Conservation (phyloP, 2,888 invertebrate genomes). For the Drosophila percnosoma region DNA sequence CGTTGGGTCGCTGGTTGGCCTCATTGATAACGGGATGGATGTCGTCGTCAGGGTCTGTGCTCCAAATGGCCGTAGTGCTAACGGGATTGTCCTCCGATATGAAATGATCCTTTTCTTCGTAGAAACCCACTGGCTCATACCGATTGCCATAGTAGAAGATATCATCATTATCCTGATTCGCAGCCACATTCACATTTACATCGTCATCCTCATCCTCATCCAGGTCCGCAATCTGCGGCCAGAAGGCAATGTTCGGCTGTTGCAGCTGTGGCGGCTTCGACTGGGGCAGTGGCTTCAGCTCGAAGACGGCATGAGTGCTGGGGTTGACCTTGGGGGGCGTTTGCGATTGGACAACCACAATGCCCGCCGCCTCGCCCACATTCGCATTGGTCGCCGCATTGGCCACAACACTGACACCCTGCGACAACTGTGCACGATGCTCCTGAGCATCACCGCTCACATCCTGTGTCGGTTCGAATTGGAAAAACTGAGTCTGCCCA, state of each 20-base stretch:
- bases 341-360: conserved; percentile 72
- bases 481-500: not conserved
- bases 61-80: conserved; percentile 69
- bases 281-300: conserved; percentile 67
- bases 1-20: conserved; percentile 34
- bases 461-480: not conserved
- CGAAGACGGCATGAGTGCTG: conserved; percentile 80
- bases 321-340: conserved; percentile 80
- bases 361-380: conserved; percentile 63
- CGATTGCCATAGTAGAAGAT: conserved; percentile 43
- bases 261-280: conserved; percentile 12
- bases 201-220: conserved; percentile 20
- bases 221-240: conserved; percentile 27
- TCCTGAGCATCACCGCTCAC: not conserved
- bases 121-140: conserved; percentile 39
- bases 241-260: conserved; percentile 15
- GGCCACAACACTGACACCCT: conserved; percentile 62
- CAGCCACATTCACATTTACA: conserved; percentile 4
- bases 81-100: conserved; percentile 56
- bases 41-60: conserved; percentile 59
- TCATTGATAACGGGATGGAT: conserved; percentile 51
- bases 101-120: conserved; percentile 51
- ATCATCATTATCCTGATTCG: conserved; percentile 26
- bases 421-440: conserved; percentile 39
- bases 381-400: conserved; percentile 57